Percentiles rank a stretch among this genome's conserved stretches.
phyloP scores from a whole-genome alignment of 2,797 vertebrate genomes.

The Capromys pilorides region DNA sequence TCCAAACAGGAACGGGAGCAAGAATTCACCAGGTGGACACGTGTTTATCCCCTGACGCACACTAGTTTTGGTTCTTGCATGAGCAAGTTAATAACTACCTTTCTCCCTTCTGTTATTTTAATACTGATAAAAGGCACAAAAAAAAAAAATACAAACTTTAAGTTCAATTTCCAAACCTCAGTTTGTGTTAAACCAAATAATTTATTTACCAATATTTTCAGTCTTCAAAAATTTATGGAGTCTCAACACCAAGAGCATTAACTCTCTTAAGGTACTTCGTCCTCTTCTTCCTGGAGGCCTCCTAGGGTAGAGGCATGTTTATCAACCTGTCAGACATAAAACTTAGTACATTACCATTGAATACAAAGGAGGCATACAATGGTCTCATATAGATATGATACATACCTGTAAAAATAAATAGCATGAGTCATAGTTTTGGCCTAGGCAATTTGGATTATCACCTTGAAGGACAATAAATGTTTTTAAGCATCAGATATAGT shows the following conservation, averaged over 20 bases:
- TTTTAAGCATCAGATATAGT: neutral
- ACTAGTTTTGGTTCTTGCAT: neutral
- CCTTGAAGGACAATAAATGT: neutral
- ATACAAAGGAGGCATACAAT: neutral
- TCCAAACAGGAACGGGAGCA: neutral
- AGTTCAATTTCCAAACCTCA: neutral
- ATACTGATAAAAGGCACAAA: neutral
- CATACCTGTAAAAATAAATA: neutral
- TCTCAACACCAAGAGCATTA: neutral
- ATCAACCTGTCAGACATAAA: constrained; percentile 8
- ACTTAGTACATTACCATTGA: neutral
- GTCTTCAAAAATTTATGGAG: neutral
- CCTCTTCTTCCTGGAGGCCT: neutral
- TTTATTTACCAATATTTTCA: neutral
- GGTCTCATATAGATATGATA: neutral
- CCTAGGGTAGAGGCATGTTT: neutral
- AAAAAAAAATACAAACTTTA: neutral
- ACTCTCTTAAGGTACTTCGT: neutral
- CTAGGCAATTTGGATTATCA: neutral
- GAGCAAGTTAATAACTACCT: neutral
- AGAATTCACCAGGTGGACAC: neutral
- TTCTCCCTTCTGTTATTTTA: constrained; percentile 16
- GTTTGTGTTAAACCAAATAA: constrained; percentile 3
- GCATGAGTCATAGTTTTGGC: neutral
- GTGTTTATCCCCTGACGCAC: neutral